Evolutionary conservation across 2,888 invertebrate genomes (phyloP).

Genomic region (Taenaris catops): DNA sequence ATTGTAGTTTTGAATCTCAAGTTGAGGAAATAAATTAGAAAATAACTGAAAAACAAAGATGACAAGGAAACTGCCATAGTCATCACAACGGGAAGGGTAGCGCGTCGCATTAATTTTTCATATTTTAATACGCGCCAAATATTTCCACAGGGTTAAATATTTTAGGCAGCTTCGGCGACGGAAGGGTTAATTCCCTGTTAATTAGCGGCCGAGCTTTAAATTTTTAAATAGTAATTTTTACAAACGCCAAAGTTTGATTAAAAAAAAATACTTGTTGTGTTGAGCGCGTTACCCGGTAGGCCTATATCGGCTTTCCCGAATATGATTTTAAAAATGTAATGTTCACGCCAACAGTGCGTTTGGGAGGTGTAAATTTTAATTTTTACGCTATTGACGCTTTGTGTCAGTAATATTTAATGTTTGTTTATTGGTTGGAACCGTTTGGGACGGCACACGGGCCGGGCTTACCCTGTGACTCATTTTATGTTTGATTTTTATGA

Average conservation of each 20-base stretch:
- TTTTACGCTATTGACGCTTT: slow-evolving; percentile 61
- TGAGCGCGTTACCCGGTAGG: slow-evolving; percentile 59
- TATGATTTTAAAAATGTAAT: slow-evolving; percentile 76
- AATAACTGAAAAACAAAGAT: slow-evolving; percentile 5
- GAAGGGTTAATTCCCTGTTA: slow-evolving; percentile 79
- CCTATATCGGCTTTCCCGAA: slow-evolving; percentile 62
- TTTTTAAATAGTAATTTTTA: slow-evolving; percentile 80
- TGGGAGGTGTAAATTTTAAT: slow-evolving; percentile 68
- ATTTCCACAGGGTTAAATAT: slow-evolving; percentile 74
- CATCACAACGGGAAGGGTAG: slow-evolving; percentile 34
- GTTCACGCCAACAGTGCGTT: slow-evolving; percentile 50
- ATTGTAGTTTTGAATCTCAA: too few species aligned
- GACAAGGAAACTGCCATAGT: slow-evolving; percentile 8
- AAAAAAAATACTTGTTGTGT: slow-evolving; percentile 57
- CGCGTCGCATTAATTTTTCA: slow-evolving; percentile 69
- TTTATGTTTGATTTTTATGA: slow-evolving; percentile 46
- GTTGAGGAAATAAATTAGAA: too few species aligned
- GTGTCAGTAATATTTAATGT: slow-evolving; percentile 61
- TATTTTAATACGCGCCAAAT: slow-evolving; percentile 78
- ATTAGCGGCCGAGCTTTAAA: slow-evolving; percentile 70
- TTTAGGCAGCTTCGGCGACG: slow-evolving; percentile 71
- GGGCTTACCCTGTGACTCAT: slow-evolving; percentile 39
- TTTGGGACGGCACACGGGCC: slow-evolving; percentile 28
- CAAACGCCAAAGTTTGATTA: slow-evolving; percentile 80
- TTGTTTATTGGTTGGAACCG: slow-evolving; percentile 62